Evolutionary conservation across 1,140 invertebrate species (phyloP).

Genomic region (Cyclargus thomasi): DNA sequence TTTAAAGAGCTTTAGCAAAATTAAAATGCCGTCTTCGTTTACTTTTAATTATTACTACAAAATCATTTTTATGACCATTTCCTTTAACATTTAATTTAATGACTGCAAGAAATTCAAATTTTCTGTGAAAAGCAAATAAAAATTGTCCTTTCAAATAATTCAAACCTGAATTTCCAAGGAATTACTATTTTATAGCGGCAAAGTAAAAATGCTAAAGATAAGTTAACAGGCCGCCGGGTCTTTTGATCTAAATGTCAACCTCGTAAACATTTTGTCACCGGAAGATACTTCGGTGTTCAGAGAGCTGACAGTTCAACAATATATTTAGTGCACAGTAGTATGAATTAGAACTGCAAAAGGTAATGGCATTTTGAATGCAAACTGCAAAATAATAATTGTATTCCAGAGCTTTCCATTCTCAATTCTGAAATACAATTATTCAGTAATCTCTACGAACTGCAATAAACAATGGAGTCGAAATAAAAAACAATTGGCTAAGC

Average conservation of each 20-base stretch:
- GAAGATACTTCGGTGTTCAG: neutral
- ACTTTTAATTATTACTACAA: neutral
- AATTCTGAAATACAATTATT: too few relatives aligned
- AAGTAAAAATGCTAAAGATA: slow-evolving; percentile 5
- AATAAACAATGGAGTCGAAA: neutral
- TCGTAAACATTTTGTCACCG: slow-evolving; percentile 13
- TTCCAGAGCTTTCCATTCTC: neutral
- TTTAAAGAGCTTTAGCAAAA: neutral
- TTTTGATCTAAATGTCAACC: slow-evolving; percentile 12
- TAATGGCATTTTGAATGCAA: neutral
- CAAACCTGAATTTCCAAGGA: neutral
- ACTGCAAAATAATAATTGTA: neutral
- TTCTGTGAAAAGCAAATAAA: neutral
- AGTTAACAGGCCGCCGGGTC: neutral
- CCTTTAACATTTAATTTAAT: neutral
- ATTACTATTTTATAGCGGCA: slow-evolving; percentile 10
- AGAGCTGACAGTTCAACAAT: neutral
- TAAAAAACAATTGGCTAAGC: neutral
- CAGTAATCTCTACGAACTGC: neutral
- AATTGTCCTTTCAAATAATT: neutral
- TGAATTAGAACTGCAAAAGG: neutral
- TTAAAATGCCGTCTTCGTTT: neutral
- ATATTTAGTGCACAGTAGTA: neutral
- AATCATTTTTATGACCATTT: neutral
- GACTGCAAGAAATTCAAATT: neutral